phyloP scores from a whole-genome alignment of 2,797 vertebrate genomes.

The Bovichtus diacanthus region DNA sequence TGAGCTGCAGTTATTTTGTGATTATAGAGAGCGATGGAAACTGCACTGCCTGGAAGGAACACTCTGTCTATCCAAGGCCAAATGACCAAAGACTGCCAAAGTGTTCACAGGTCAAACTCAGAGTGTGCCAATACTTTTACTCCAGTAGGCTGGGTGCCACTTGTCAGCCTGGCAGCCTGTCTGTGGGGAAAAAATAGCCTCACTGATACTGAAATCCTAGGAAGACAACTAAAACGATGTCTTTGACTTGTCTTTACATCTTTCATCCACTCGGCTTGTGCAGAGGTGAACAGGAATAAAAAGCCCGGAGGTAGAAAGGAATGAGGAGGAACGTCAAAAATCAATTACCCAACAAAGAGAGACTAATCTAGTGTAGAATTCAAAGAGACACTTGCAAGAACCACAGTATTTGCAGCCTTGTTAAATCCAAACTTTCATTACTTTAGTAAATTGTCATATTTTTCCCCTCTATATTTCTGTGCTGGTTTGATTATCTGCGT shows the following conservation, averaged over 20 bases:
- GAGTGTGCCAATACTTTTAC: conserved; percentile 47
- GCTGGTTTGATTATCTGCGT: conserved; percentile 9
- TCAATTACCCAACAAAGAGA: conserved; percentile 30
- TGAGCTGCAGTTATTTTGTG: conserved; percentile 39
- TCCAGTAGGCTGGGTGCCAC: conserved; percentile 50
- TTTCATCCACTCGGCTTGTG: conserved; percentile 32
- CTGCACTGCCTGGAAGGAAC: conserved; percentile 21
- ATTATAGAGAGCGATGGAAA: conserved; percentile 23
- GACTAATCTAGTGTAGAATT: conserved; percentile 38
- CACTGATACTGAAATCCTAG: conserved; percentile 10
- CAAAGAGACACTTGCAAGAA: conserved; percentile 24
- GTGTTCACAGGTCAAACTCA: conserved; percentile 34
- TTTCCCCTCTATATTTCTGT: not conserved
- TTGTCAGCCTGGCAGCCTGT: conserved; percentile 19
- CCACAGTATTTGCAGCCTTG: conserved; percentile 2
- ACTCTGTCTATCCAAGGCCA: conserved; percentile 31
- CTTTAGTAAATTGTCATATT: conserved; percentile 7
- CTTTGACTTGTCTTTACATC: conserved; percentile 19
- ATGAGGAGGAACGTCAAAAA: conserved; percentile 40
- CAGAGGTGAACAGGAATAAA: conserved; percentile 31
- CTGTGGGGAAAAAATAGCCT: conserved; percentile 37
- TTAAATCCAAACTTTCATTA: conserved; percentile 20
- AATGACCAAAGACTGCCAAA: conserved; percentile 28
- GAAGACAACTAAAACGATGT: conserved; percentile 21
- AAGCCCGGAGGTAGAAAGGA: conserved; percentile 6